Evolutionary conservation across 2,113 vertebrate genomes (phyloP), one percentile per base, ranked within the genome.

Genomic region (Eupsittula cactorum): DNA sequence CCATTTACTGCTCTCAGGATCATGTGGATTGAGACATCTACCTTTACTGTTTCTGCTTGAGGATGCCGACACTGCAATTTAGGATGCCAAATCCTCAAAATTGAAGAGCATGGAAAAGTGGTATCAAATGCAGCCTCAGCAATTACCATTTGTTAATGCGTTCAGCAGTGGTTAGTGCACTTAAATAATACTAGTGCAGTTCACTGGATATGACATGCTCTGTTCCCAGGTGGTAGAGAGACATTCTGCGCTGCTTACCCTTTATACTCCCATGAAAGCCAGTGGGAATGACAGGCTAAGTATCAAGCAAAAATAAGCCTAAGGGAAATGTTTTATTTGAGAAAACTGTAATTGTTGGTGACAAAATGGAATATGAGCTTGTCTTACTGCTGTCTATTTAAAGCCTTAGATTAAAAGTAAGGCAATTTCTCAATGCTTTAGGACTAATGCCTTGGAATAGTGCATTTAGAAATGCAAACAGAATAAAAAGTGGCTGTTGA

Each of bases 281-380:
- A 55, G 0, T 37, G 76, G 46, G 13, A 83, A 31, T 47, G 24
- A 44, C 73, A 77, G 64, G 23, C 27, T 31, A 78, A 83, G 39
- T 10, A 68, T 24, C 33, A 55, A 47, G 50, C 33, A 71, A 88
- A 70, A 52, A 13, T 28, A 42, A 94, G 94, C 50, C 85, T 62
- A 91, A 93, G 86, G 81, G 88, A 97, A 96, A 84, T 29, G 77
- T 85, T 96, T 89, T 92, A 60, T 77, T 92, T 80, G 62, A 84
- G 67, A 96, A 92, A 95, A 91, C n/a, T 69, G 71, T 93, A 95
- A 97, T 94, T 53, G 73, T 86, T 95, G 68, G 47, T 75, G 53
- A 85, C 87, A 93, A 95, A 89, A 82, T 60, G 50, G 92, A 94
- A 93, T 82, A 88, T 70, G 15, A 92, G 9, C 10, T 1, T 87